Evolutionary conservation across 2,797 vertebrate genomes (phyloP).

Genomic region (Meriones psammophilus): DNA sequence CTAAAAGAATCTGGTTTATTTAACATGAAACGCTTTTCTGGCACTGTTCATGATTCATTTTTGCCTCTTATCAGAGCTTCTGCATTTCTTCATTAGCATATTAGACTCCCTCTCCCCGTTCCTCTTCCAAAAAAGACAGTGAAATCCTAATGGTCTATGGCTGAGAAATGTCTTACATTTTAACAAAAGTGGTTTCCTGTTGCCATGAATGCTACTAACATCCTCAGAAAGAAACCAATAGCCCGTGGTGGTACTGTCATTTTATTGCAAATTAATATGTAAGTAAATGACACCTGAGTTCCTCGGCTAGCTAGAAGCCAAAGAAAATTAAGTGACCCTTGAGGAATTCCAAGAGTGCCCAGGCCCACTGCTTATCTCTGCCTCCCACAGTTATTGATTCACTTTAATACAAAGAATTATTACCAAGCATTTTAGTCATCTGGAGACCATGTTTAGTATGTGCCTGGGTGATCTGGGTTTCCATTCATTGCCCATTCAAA

Average conservation of each 20-base stretch:
- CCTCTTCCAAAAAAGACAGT: background rate
- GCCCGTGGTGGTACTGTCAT: background rate
- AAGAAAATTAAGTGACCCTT: conserved; percentile 15
- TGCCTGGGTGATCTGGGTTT: background rate
- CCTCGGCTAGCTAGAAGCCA: background rate
- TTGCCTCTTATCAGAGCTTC: background rate
- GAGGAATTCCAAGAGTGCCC: background rate
- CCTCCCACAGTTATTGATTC: background rate
- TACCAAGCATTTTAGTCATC: background rate
- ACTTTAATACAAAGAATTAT: background rate
- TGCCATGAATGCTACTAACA: background rate
- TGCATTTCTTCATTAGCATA: background rate
- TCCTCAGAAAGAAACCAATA: background rate
- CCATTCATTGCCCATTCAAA: background rate
- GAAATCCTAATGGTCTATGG: background rate
- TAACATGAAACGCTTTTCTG: background rate
- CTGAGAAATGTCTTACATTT: background rate
- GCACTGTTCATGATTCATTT: background rate
- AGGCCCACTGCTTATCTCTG: background rate
- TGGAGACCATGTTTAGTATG: background rate
- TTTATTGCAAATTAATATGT: conserved; percentile 1
- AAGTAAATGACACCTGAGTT: background rate
- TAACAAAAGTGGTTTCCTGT: conserved; percentile 3
- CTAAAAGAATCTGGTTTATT: background rate
- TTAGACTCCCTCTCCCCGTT: background rate